Conservation (phyloP, 1,140 invertebrate species). For the Aphis gossypii region DNA sequence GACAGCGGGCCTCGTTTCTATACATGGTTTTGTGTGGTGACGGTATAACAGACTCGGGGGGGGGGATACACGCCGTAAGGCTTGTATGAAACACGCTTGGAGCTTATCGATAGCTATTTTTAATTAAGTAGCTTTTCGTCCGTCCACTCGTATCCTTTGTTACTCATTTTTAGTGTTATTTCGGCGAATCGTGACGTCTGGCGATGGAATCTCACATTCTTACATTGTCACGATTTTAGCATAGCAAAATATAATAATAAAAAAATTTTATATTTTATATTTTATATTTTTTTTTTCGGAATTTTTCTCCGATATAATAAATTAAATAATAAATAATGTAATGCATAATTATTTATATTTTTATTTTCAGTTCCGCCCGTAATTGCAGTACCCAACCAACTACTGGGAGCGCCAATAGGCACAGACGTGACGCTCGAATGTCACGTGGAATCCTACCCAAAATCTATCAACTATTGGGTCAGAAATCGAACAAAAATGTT, state of each 20-base stretch:
- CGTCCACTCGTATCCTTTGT: background rate
- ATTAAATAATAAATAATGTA: background rate
- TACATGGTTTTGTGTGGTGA: background rate
- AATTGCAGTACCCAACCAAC: conserved; percentile 87
- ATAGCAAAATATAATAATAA: background rate
- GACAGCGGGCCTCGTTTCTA: background rate
- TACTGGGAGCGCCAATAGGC: conserved; percentile 83
- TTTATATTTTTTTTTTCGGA: background rate
- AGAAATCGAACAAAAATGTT: conserved; percentile 63
- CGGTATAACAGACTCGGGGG: too few species aligned
- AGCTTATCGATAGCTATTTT: background rate
- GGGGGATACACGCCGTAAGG: background rate
- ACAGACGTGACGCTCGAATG: conserved; percentile 89
- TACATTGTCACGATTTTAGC: background rate
- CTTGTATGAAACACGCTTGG: background rate
- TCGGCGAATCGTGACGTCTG: background rate
- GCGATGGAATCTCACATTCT: background rate
- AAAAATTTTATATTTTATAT: background rate
- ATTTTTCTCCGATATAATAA: background rate
- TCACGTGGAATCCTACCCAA: conserved; percentile 86
- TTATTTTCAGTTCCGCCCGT: conserved; percentile 80
- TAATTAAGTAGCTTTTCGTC: background rate
- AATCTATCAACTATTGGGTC: conserved; percentile 89
- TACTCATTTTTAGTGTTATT: background rate
- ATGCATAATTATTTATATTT: background rate